phyloP scores from a whole-genome alignment of 2,888 invertebrate genomes.

The Disparrhopalites patrizii region DNA sequence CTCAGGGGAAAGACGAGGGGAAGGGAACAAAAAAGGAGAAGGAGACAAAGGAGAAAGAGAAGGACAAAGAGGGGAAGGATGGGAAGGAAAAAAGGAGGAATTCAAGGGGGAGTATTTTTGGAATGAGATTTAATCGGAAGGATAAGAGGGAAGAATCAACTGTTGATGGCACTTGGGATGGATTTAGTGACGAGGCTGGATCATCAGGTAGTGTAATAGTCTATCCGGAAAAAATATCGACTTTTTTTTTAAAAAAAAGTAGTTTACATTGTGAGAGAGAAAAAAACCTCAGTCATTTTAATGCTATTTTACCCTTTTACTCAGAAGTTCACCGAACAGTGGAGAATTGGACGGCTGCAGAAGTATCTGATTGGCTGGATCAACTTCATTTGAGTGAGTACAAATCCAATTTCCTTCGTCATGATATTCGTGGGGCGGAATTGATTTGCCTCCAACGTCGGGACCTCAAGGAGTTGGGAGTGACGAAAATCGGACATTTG shows the following conservation, averaged over 20 bases:
- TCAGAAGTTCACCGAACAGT: constrained; percentile 32
- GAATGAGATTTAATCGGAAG: constrained; percentile 42
- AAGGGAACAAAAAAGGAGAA: too few species aligned
- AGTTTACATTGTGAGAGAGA: neutral
- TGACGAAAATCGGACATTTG: constrained; percentile 92
- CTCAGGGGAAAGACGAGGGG: too few species aligned
- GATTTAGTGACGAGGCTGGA: constrained; percentile 43
- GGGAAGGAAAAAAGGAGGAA: constrained; percentile 44
- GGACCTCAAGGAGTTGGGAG: constrained; percentile 84
- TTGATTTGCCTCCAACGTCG: constrained; percentile 77
- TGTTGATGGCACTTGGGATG: constrained; percentile 41
- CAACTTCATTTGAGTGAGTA: constrained; percentile 85
- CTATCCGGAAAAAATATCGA: neutral
- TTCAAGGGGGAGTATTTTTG: constrained; percentile 45
- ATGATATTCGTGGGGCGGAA: constrained; percentile 89
- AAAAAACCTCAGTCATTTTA: neutral
- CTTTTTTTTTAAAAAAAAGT: neutral
- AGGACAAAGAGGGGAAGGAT: constrained; percentile 17
- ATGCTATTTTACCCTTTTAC: too few species aligned
- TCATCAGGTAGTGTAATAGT: constrained; percentile 38
- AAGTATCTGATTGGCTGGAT: constrained; percentile 87
- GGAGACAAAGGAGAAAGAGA: constrained; percentile 4
- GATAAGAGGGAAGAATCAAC: constrained; percentile 41
- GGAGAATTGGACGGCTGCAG: constrained; percentile 73
- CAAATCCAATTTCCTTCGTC: constrained; percentile 79